These are phyloP conservation scores for Sminthurides aquaticus DNA, from an alignment of 2,888 invertebrate species.

Conservation along the genomic window DNA sequence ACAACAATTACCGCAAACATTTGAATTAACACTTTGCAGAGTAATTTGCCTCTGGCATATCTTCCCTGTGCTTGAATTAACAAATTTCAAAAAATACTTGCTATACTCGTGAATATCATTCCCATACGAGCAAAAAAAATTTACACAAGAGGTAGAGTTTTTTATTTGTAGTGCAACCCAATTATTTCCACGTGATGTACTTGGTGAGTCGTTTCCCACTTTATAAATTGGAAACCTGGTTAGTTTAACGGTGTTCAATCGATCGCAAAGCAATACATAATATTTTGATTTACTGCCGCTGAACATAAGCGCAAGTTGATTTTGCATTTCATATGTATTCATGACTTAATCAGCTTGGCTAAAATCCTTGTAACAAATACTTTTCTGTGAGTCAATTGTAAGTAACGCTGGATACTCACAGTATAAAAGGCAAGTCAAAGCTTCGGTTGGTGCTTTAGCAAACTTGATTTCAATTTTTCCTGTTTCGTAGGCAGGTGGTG, in stretches of 20 bases:
- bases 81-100: constrained; percentile 21
- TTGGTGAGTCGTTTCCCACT: constrained; percentile 16
- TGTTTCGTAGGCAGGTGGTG: neutral
- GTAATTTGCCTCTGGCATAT: constrained; percentile 3
- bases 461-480: constrained; percentile 23
- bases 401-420: constrained; percentile 24
- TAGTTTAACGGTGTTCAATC: constrained; percentile 7
- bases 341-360: constrained; percentile 10
- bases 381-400: constrained; percentile 23
- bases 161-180: constrained; percentile 19
- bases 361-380: constrained; percentile 26
- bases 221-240: constrained; percentile 12
- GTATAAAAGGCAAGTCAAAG: constrained; percentile 25
- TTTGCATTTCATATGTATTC: constrained; percentile 15
- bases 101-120: constrained; percentile 13
- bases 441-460: neutral
- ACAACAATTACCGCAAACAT: constrained; percentile 23
- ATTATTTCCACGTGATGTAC: constrained; percentile 13
- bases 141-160: neutral
- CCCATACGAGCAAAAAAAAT: constrained; percentile 22
- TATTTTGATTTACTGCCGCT: neutral
- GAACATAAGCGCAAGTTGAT: constrained; percentile 5
- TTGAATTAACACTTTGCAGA: constrained; percentile 11
- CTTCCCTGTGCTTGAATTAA: neutral
- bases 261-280: constrained; percentile 19